Evolutionary conservation across 2,888 invertebrate species (phyloP), one percentile per base, ranked within the genome.

Genomic region (Busseola fusca): DNA sequence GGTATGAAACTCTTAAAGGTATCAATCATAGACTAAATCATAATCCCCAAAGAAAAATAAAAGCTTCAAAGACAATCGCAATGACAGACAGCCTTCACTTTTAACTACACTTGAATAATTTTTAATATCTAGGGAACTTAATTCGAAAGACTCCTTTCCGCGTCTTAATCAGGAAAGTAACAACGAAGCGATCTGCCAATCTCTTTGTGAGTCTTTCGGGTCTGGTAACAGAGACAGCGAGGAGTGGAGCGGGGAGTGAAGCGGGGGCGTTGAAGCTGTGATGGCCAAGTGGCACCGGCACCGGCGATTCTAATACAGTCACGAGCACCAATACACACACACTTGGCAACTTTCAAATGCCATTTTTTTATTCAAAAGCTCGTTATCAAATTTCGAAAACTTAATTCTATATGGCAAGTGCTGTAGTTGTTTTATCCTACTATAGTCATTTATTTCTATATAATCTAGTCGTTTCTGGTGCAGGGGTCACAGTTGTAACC

Each of bases 81-180:
- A 59, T 68, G 62, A 56, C 65, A 30, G 63, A 18, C 30, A 66
- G 62, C 30, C n/a, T 54, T 72, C 30, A 74, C 54, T 63, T 52
- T 71, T 10, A 25, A 60, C 57, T 68, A 77, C 85, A 76, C 70
- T 82, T 63, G 78, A 82, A 74, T 74, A 72, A 76, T 78, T 83
- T 83, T 83, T 83, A 82, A 84, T 83, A 80, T 76, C 72, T 65
- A 57, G 59, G 52, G 72, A 74, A 82, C 72, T 74, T 59, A 58
- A 75, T 77, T 78, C 64, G 54, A 58, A 27, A 40, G 45, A 30
- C 52, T 63, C 56, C 52, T 65, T 66, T 69, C 72, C 64, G 42
- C 58, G 52, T 74, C 80, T 77, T 82, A 82, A 84, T 84, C 83
- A 82, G 56, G 45, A 67, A 69, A 76, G 73, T 67, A 83, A 72